Conservation (phyloP, 1,140 invertebrate species). For the Paraescarpia echinospica region DNA sequence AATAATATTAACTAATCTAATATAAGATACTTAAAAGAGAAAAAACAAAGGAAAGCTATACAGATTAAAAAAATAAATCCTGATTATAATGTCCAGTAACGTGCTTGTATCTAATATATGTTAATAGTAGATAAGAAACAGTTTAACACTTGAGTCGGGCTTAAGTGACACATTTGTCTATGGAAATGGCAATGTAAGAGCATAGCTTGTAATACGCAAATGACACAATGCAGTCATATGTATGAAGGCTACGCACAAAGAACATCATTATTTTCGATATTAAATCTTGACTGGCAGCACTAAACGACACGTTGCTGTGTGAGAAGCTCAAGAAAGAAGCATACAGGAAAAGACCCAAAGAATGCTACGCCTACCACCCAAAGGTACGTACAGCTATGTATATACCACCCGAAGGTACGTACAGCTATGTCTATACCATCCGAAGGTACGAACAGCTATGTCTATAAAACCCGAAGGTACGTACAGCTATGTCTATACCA, state of each 20-base stretch:
- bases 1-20: too few relatives aligned
- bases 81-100: neutral
- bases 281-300: constrained; percentile 15
- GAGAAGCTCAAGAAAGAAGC: constrained; percentile 20
- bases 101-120: neutral
- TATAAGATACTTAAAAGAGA: too few relatives aligned
- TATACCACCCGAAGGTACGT: neutral
- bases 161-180: neutral
- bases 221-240: neutral
- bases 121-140: neutral
- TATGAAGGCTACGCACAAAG: too few relatives aligned
- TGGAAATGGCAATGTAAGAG: neutral
- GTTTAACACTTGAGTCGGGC: neutral
- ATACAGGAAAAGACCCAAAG: constrained; percentile 19
- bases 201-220: neutral
- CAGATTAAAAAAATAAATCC: too few relatives aligned
- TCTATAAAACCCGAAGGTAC: neutral
- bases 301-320: constrained; percentile 23
- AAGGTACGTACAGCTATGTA: neutral
- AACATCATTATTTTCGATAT: neutral
- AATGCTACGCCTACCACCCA: constrained; percentile 22
- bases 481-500: neutral
- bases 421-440: neutral
- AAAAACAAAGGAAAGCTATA: too few relatives aligned
- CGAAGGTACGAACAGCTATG: neutral